A percentile compares a stretch with the other conserved stretches of the same genome.
phyloP scores from a whole-genome alignment of 1,140 invertebrate genomes.

The Drosophila micromelanica region DNA sequence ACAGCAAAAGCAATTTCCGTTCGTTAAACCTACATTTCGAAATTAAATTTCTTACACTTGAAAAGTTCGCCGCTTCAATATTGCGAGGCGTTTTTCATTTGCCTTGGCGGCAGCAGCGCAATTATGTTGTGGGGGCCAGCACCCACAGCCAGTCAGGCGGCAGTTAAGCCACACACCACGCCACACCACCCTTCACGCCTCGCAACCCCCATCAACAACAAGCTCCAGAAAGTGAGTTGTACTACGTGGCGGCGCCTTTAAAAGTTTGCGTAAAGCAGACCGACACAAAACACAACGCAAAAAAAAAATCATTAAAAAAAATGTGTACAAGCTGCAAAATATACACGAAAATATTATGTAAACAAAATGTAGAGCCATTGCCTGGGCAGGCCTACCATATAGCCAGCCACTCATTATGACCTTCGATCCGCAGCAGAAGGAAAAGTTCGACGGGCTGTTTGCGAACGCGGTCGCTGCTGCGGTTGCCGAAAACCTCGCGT shows the following conservation, averaged over 20 bases:
- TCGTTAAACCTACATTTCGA: slow-evolving; percentile 82
- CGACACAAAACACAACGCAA: slow-evolving; percentile 13
- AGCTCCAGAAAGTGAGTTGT: slow-evolving; percentile 52
- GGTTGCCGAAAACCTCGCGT: slow-evolving; percentile 38
- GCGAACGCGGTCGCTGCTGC: slow-evolving; percentile 51
- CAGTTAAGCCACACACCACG: slow-evolving; percentile 33
- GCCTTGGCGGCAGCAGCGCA: slow-evolving; percentile 53
- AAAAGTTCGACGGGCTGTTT: slow-evolving; percentile 70
- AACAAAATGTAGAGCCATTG: slow-evolving; percentile 59
- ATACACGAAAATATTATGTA: slow-evolving; percentile 73
- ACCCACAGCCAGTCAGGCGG: slow-evolving; percentile 2
- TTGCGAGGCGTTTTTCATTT: slow-evolving; percentile 71
- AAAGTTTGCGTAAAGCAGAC: slow-evolving; percentile 36
- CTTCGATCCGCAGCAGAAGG: slow-evolving; percentile 26
- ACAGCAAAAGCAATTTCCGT: slow-evolving; percentile 78
- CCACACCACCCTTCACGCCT: slow-evolving; percentile 10
- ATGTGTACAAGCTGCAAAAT: slow-evolving; percentile 70
- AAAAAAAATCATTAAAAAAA: slow-evolving; percentile 71
- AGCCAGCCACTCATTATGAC: slow-evolving; percentile 65
- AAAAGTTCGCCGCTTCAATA: slow-evolving; percentile 78
- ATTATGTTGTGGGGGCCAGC: slow-evolving; percentile 53
- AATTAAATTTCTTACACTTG: slow-evolving; percentile 83
- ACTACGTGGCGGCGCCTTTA: slow-evolving; percentile 49
- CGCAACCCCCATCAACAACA: slow-evolving; percentile 2
- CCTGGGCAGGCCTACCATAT: not conserved